Evolutionary conservation across 2,888 invertebrate genomes (phyloP), one percentile per base, ranked within the genome.

Genomic region (Carterocephalus palaemon): DNA sequence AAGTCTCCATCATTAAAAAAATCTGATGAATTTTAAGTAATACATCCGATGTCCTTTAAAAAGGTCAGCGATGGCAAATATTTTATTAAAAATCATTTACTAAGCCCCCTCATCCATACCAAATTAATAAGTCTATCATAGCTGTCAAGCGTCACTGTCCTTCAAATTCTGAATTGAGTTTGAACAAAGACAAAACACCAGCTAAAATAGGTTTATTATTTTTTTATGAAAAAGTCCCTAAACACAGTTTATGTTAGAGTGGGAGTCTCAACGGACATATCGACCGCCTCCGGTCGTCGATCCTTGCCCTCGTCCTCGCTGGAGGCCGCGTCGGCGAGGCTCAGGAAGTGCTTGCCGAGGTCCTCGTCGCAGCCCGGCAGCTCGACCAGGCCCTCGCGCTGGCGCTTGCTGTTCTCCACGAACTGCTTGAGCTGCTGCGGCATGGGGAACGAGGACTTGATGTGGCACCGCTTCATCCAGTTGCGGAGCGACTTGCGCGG

Each of bases 401-500:
- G 85, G 49, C 76, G 81, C 47, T 83, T 85, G 67, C 85, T 86
- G 57, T 88, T 88, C 39, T 88, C 88, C 0, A 89, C 89, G 46
- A 89, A 89, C 39, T 89, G 88, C 43, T 88, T 87, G 0, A 89
- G 60, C 47, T 89, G 89, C 23, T 88, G 87, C 1, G 89, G 89
- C 89, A 89, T 89, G 0, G 89, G 89, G 66, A 87, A 89, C 0
- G 88, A 88, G 0, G 89, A 89, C 46, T 89, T 89, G 7, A 89
- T 89, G 67, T 89, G 88, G 62, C 89, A 89, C 0, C 90, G 72
- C 53, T 90, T 90, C 90, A 90, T 90, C 89, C 90, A 90, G 67
- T 90, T 90, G 2, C 90, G 78, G 0, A 90, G 74, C 0, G 90
- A 90, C 43, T 90, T 90, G 9, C 90, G 72, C 0, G 90, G 90